Evolutionary conservation across 92 coral and sea anemone genomes (phyloP).

Genomic region (Siderastrea siderea): DNA sequence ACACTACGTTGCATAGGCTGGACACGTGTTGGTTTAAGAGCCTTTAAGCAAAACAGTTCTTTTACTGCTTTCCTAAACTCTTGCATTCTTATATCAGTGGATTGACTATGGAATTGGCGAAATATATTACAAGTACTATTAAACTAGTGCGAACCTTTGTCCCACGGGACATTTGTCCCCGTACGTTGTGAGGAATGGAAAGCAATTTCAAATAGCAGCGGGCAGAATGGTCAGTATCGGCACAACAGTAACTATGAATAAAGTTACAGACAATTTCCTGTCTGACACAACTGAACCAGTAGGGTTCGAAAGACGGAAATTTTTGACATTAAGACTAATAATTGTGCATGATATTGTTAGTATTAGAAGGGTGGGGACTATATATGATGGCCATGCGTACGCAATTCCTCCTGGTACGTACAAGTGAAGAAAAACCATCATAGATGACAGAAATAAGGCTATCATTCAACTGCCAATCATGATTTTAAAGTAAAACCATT

Average conservation of each 20-base stretch:
- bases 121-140: neutral
- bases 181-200: neutral
- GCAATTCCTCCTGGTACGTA: neutral
- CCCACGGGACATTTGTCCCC: neutral
- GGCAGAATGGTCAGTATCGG: conserved; percentile 3
- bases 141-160: neutral
- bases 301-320: too few species aligned
- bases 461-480: neutral
- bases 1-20: neutral
- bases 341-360: neutral
- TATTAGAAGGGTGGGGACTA: neutral
- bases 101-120: neutral
- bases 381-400: neutral
- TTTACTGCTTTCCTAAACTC: neutral
- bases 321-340: neutral
- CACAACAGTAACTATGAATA: neutral
- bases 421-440: neutral
- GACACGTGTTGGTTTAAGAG: neutral
- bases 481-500: conserved; percentile 2
- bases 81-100: neutral
- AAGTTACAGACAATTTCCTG: too few species aligned
- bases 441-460: neutral
- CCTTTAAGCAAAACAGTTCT: neutral
- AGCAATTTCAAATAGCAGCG: neutral
- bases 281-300: too few species aligned